Conservation (phyloP, 2,113 vertebrate species). For the Chaetodon auriga region DNA sequence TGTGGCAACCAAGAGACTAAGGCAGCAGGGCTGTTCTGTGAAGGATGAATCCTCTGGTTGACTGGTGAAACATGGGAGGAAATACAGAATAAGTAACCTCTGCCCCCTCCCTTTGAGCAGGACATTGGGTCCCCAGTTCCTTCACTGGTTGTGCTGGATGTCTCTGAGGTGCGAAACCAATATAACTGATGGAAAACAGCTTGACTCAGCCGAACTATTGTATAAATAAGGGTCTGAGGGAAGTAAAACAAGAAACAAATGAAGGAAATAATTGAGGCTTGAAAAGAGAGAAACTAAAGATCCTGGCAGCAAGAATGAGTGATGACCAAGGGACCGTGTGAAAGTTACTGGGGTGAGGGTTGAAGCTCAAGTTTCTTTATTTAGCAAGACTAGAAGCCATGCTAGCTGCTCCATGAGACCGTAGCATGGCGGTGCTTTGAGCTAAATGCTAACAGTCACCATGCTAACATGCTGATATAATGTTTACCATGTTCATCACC, state of each 20-base stretch:
- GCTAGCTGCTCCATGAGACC: background rate
- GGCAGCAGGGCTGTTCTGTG: slow-evolving; percentile 22
- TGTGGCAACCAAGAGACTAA: slow-evolving; percentile 4
- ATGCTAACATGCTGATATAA: too few relatives aligned
- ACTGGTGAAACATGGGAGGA: slow-evolving; percentile 17
- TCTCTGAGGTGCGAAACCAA: slow-evolving; percentile 8
- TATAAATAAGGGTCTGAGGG: too few relatives aligned
- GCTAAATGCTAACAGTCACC: background rate
- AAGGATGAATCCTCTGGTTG: slow-evolving; percentile 9
- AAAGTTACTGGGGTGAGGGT: background rate
- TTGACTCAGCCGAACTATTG: background rate
- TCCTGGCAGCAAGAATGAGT: background rate
- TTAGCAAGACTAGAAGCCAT: background rate
- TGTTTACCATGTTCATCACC: too few relatives aligned
- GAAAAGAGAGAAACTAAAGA: background rate
- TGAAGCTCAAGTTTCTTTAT: background rate
- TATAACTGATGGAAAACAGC: background rate
- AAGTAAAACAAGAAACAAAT: background rate
- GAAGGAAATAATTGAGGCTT: background rate
- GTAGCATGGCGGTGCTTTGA: background rate
- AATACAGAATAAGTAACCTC: slow-evolving; percentile 16
- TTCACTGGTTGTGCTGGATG: background rate
- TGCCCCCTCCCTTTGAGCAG: slow-evolving; percentile 15
- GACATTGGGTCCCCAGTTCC: slow-evolving; percentile 7
- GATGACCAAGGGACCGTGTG: background rate